A percentile compares a stretch with the other conserved stretches of the same genome.
These are phyloP conservation scores for Heliconius hortense DNA, from an alignment of 2,888 invertebrate genomes.

Conservation along the genomic window DNA sequence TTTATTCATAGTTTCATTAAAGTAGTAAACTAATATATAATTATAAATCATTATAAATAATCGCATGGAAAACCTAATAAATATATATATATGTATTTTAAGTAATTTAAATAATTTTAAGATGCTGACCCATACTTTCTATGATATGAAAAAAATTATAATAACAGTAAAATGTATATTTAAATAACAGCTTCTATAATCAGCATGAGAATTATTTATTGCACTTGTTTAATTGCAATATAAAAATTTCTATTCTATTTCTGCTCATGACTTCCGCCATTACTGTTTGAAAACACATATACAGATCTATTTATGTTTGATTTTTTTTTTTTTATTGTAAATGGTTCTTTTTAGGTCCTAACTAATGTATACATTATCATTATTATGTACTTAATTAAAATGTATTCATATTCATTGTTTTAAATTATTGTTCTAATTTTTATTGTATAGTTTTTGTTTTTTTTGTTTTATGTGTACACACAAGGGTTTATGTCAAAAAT, in stretches of 20 bases:
- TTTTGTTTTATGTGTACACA: neutral
- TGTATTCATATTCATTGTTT: conserved; percentile 15
- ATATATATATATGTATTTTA: conserved; percentile 18
- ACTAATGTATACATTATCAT: conserved; percentile 8
- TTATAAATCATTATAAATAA: conserved; percentile 37
- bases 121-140: conserved; percentile 68
- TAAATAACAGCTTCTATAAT: conserved; percentile 34
- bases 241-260: neutral
- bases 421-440: conserved; percentile 11
- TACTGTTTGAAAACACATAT: conserved; percentile 26
- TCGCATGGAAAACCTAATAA: conserved; percentile 45
- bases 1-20: neutral
- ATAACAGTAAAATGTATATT: conserved; percentile 17
- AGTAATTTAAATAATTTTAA: conserved; percentile 39
- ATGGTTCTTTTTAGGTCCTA: conserved; percentile 9
- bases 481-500: neutral
- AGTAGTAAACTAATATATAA: neutral
- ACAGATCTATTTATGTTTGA: conserved; percentile 41
- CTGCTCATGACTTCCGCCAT: conserved; percentile 1
- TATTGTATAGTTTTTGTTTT: conserved; percentile 6
- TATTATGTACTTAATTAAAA: neutral
- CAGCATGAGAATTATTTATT: conserved; percentile 33
- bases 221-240: conserved; percentile 1
- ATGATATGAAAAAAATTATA: conserved; percentile 36
- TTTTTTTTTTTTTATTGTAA: conserved; percentile 36